Evolutionary conservation across 2,888 invertebrate genomes (phyloP), one percentile per base, ranked within the genome.

Genomic region (Escarpia spicata): DNA sequence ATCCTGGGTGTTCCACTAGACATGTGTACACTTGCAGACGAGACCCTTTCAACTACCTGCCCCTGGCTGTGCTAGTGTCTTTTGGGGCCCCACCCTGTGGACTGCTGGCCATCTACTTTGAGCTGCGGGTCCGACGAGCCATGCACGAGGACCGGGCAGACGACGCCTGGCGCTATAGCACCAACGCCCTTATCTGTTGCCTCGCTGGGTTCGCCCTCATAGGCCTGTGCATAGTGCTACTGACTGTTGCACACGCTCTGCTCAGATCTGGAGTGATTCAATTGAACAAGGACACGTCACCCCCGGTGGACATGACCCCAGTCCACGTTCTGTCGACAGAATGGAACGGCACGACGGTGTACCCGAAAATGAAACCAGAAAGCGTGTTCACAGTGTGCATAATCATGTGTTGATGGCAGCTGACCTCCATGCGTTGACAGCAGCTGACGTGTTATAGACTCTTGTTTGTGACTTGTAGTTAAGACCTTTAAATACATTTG

Each of bases 21-120:
- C 19, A n/a, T n/a, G 19, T 19, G 26, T 75, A 26, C 26, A 26
- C 19, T 75, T 75, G 75, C 75, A 75, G 75, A 75, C 19, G 26
- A 26, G 75, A 75, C 19, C 75, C 75, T 2, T 75, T 75, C 75
- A 75, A 75, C 75, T 75, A 75, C 75, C 75, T 75, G 26, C 75
- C 75, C 26, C 6, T 75, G 75, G n/a, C 75, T 75, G 75, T 75
- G 75, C 19, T 75, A 3, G 75, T 75, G 4, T 75, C 2, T 26
- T 26, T 75, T 15, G 75, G 75, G 19, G 75, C 26, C 26, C 75
- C 75, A 26, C 75, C 75, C 19, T 75, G 75, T 26, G 75, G 75
- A 75, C 75, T 75, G 75, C 4, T 75, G 75, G 75, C 75, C n/a
- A 75, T 75, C 75, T 75, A 75, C n/a, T 75, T 75, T 75, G 75